A percentile compares a stretch with the other conserved stretches of the same genome.
These are phyloP conservation scores for Himalopsyche phryganea DNA, from an alignment of 1,140 invertebrate genomes.

Conservation along the genomic window DNA sequence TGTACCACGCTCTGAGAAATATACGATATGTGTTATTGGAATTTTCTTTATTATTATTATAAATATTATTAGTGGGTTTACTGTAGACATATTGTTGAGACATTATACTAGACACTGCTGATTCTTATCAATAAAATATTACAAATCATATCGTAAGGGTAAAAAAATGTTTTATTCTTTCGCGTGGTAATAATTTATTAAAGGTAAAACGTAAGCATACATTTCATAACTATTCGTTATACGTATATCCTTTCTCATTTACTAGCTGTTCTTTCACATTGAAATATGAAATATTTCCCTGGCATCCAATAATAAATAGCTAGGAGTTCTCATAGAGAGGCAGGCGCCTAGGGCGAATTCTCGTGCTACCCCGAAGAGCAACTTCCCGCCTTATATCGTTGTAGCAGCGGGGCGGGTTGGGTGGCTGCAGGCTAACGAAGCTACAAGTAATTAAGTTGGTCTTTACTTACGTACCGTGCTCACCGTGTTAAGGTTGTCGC, in stretches of 20 bases:
- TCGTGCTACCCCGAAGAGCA: too few relatives aligned
- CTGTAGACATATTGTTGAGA: too few relatives aligned
- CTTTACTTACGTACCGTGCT: slow-evolving; percentile 22
- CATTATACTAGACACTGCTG: too few relatives aligned
- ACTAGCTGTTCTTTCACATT: slow-evolving; percentile 10
- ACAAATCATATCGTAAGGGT: too few relatives aligned
- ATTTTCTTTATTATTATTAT: too few relatives aligned
- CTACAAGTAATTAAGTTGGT: slow-evolving; percentile 31
- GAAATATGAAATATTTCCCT: slow-evolving; percentile 20
- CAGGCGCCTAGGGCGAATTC: neutral
- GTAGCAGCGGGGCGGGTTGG: neutral
- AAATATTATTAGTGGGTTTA: too few relatives aligned
- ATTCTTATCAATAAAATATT: too few relatives aligned
- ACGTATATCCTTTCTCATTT: slow-evolving; percentile 5
- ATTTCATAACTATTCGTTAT: neutral
- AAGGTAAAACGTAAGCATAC: slow-evolving; percentile 3
- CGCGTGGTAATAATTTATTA: too few relatives aligned
- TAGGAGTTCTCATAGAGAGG: neutral
- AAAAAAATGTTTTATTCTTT: too few relatives aligned
- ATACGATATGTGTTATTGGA: too few relatives aligned
- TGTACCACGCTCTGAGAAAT: too few relatives aligned
- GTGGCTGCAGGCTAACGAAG: slow-evolving; percentile 19
- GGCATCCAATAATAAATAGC: slow-evolving; percentile 16
- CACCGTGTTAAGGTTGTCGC: slow-evolving; percentile 19
- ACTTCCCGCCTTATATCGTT: neutral